Evolutionary conservation across 2,797 vertebrate genomes (phyloP), one percentile per base, ranked within the genome.

Genomic region (Acrossocheilus wenchowensis): DNA sequence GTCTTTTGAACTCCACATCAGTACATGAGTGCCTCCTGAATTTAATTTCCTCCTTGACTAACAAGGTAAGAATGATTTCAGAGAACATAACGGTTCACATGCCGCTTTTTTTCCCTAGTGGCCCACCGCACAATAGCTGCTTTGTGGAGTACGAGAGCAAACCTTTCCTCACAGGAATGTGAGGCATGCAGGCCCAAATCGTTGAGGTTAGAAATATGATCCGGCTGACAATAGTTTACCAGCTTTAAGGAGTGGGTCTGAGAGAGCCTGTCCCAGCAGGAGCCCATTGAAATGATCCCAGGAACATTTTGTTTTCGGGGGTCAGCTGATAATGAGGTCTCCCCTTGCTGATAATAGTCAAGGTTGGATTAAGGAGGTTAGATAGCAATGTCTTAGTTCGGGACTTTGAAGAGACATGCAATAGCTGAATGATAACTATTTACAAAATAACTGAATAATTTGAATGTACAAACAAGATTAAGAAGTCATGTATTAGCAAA

Each of bases 111-210:
- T 36, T 10, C 14, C 48, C 48, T 15, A 9, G 12, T 2, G 30
- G 10, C 83, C 87, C 83, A 80, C 50, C 82, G 23, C 66, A 95
- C 94, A 95, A 95, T 92, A 81, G 91, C 78, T 73, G 88, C 94
- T 95, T 95, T 96, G 94, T 95, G 60, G 84, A 78, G 89, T 90
- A 90, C 88, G 92, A 92, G 93, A 90, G 90, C 86, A 87, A 94
- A 94, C 94, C 94, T 93, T 94, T 91, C 91, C 89, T 92, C 90
- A 86, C 88, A 93, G 94, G 95, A 96, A 96, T 95, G 94, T 89
- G 84, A 94, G 92, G 93, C 91, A 96, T 92, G 95, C 90, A 39
- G 92, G 91, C 94, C 92, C 88, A 92, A 94, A 94, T 94, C 90
- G 57, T 91, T 85, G 89, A 91, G 93, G 92, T 79, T 86, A 91